phyloP scores from a whole-genome alignment of 2,888 invertebrate species.

The Leptarthrus brevirostris region DNA sequence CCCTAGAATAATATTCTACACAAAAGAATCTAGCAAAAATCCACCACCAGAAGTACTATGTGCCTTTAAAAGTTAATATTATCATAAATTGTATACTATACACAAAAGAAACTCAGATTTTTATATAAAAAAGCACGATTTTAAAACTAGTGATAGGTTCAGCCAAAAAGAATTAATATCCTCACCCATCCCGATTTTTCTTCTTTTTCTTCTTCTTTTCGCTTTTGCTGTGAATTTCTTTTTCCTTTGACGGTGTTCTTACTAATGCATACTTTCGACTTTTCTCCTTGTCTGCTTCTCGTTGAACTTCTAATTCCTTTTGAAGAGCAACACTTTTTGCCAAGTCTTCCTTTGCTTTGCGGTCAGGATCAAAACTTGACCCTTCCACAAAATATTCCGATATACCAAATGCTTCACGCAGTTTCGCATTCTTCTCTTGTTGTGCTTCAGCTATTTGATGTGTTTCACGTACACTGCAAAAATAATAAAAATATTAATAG shows the following conservation, averaged over 20 bases:
- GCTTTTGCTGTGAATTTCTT: conserved; percentile 63
- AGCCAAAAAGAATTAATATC: no score
- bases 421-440: conserved; percentile 91
- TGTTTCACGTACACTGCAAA: conserved; percentile 90
- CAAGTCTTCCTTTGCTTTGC: conserved; percentile 69
- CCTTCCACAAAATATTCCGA: conserved; percentile 94
- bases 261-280: conserved; percentile 77
- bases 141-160: no score
- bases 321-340: conserved; percentile 67
- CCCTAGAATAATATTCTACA: no score
- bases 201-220: conserved; percentile 76
- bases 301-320: conserved; percentile 67
- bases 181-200: conserved; percentile 78
- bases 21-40: no score
- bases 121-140: no score
- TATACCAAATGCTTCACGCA: conserved; percentile 95
- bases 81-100: no score
- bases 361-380: conserved; percentile 87
- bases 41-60: no score
- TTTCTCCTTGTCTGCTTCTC: conserved; percentile 66
- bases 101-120: no score
- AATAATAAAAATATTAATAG: conserved; percentile 66
- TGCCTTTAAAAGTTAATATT: no score
- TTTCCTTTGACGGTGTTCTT: conserved; percentile 79
- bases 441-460: conserved; percentile 97